Percentiles rank a stretch among this genome's conserved stretches.
phyloP scores from a whole-genome alignment of 2,113 vertebrate species.

The Tachysurus vachellii region DNA sequence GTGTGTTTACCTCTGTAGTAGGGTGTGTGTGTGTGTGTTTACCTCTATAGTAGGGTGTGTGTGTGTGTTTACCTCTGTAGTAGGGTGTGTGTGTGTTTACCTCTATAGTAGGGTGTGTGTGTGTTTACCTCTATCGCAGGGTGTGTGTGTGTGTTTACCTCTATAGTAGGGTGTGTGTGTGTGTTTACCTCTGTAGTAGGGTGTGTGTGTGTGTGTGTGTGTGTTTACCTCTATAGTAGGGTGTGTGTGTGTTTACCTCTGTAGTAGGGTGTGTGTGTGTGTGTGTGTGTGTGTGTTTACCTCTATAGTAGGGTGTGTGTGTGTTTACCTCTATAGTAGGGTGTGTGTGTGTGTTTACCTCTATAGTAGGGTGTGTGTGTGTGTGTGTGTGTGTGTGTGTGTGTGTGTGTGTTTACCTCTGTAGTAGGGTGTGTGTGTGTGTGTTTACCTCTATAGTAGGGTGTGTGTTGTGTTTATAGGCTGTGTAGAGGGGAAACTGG shows the following conservation, averaged over 20 bases:
- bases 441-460: slow-evolving; percentile 94
- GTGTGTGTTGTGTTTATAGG: slow-evolving; percentile 99
- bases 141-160: not conserved
- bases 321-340: not conserved
- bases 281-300: not conserved
- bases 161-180: not conserved
- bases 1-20: not conserved
- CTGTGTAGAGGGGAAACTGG: slow-evolving; percentile 98
- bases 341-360: not conserved
- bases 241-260: not conserved
- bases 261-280: not conserved
- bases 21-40: not conserved
- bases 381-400: not conserved
- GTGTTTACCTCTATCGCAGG: not conserved
- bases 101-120: not conserved
- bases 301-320: not conserved
- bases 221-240: not conserved
- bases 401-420: not conserved
- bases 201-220: not conserved
- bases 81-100: not conserved
- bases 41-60: not conserved
- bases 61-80: not conserved
- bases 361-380: not conserved
- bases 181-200: not conserved
- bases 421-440: not conserved